A percentile compares a stretch with the other conserved stretches of the same genome.
These are phyloP conservation scores for Pelobates fuscus DNA, from an alignment of 2,113 vertebrate genomes.

Conservation along the genomic window DNA sequence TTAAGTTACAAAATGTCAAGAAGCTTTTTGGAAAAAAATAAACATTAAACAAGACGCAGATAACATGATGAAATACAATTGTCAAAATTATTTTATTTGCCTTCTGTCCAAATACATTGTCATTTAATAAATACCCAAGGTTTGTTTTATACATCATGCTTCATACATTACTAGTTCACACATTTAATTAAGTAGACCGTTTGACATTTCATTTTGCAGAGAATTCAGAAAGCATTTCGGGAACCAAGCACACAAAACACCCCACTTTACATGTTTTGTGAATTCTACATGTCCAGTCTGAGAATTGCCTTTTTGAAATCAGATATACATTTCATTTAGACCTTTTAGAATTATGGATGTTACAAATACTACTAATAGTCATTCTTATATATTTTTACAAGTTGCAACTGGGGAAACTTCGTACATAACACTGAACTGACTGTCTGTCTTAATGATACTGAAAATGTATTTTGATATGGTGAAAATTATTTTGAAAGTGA, in stretches of 20 bases:
- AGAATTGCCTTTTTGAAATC: neutral
- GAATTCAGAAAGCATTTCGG: neutral
- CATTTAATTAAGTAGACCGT: neutral
- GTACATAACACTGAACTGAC: too few species aligned
- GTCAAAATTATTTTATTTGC: slow-evolving; percentile 62
- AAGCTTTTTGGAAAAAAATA: neutral
- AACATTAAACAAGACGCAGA: neutral
- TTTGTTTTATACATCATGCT: slow-evolving; percentile 73
- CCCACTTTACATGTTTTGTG: too few species aligned
- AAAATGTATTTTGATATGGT: too few species aligned
- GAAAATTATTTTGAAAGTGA: too few species aligned
- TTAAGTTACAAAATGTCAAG: too few species aligned
- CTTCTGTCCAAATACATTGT: slow-evolving; percentile 61
- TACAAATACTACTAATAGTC: too few species aligned
- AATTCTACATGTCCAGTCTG: neutral
- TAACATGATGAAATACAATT: neutral
- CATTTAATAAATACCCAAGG: slow-evolving; percentile 84
- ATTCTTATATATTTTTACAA: too few species aligned
- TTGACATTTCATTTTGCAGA: slow-evolving; percentile 1
- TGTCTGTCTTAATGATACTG: too few species aligned
- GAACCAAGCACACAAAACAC: neutral
- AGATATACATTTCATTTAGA: neutral
- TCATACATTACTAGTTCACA: slow-evolving; percentile 5
- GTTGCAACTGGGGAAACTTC: too few species aligned
- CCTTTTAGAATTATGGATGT: too few species aligned